These are phyloP conservation scores for Drosophila anceps DNA, from an alignment of 2,888 invertebrate species.

Conservation along the genomic window DNA sequence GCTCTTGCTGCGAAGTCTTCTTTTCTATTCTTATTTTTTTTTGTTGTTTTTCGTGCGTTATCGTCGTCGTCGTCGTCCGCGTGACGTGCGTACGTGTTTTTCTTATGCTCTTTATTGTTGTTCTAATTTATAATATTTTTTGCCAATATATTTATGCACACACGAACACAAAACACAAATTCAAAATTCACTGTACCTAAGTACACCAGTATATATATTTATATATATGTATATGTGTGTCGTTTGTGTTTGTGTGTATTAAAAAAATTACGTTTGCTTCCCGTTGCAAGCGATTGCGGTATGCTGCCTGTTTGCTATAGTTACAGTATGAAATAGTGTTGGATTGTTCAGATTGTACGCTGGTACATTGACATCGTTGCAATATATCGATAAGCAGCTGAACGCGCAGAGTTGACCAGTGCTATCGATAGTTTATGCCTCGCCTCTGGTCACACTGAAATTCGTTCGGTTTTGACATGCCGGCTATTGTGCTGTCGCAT, in stretches of 20 bases:
- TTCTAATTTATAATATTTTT: slow-evolving; percentile 59
- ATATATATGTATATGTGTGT: slow-evolving; percentile 33
- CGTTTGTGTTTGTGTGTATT: slow-evolving; percentile 25
- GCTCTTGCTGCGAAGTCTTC: slow-evolving; percentile 35
- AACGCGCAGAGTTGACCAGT: neutral
- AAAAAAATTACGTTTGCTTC: slow-evolving; percentile 49
- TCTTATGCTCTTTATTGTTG: slow-evolving; percentile 55
- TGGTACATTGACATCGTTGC: slow-evolving; percentile 20
- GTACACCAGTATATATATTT: slow-evolving; percentile 34
- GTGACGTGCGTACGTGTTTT: slow-evolving; percentile 73
- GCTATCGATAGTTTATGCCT: slow-evolving; percentile 21
- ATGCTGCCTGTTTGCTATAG: slow-evolving; percentile 48
- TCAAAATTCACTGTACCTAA: slow-evolving; percentile 50
- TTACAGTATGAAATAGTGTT: slow-evolving; percentile 52
- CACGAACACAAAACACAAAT: slow-evolving; percentile 52
- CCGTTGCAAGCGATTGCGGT: slow-evolving; percentile 56
- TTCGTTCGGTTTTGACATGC: neutral
- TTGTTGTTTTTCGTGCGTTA: slow-evolving; percentile 36
- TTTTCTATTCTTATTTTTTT: slow-evolving; percentile 12
- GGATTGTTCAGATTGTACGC: slow-evolving; percentile 30
- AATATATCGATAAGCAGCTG: slow-evolving; percentile 17
- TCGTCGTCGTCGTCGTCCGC: slow-evolving; percentile 55
- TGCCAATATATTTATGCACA: slow-evolving; percentile 53
- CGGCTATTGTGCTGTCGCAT: slow-evolving; percentile 10
- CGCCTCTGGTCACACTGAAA: neutral